phyloP scores from a whole-genome alignment of 2,113 vertebrate species.

The Tachycineta bicolor region DNA sequence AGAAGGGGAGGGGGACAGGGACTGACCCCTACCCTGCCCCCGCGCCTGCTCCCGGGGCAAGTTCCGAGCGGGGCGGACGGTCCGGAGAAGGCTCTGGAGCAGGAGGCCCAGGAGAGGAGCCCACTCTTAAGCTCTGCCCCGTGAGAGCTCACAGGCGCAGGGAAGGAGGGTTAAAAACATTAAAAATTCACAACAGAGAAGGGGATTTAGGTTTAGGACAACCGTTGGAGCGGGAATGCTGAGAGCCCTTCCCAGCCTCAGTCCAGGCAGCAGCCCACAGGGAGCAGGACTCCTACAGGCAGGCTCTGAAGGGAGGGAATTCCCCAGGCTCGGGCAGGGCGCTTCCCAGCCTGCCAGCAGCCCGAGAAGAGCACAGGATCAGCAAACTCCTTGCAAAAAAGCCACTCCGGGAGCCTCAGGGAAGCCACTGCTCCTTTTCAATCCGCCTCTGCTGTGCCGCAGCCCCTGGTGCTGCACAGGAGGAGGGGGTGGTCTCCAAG shows the following conservation, averaged over 20 bases:
- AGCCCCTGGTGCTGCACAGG: background rate
- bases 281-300: background rate
- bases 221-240: background rate
- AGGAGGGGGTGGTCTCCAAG: background rate
- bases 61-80: background rate
- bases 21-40: background rate
- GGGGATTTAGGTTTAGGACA: background rate
- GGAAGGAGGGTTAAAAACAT: background rate
- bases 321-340: accelerated
- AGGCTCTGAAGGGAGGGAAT: background rate
- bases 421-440: conserved; percentile 47
- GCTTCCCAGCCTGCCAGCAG: background rate
- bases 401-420: background rate
- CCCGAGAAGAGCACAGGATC: background rate
- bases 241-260: background rate
- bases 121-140: background rate
- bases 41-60: background rate
- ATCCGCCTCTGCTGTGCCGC: background rate
- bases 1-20: conserved; percentile 55
- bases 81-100: background rate
- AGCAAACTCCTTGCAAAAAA: background rate
- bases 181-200: background rate
- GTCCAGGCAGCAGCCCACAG: background rate
- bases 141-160: accelerated
- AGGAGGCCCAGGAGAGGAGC: background rate